Percentiles rank a stretch among this genome's conserved stretches.
phyloP scores from a whole-genome alignment of 2,888 invertebrate genomes.

The Smittia aterrima region DNA sequence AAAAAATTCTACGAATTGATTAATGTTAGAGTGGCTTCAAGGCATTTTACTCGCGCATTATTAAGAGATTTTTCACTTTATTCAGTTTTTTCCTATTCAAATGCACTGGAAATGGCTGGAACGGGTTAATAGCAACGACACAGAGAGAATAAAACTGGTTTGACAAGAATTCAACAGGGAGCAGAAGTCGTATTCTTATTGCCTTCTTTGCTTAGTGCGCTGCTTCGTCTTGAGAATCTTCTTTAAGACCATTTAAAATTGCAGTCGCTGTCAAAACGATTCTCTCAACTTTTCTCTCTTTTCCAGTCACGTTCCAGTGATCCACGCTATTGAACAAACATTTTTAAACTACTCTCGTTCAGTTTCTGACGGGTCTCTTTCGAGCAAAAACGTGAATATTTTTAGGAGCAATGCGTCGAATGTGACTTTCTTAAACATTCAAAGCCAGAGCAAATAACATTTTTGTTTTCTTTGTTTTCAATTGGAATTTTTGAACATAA shows the following conservation, averaged over 20 bases:
- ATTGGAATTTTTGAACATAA: too few relatives aligned
- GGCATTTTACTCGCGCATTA: slow-evolving; percentile 28
- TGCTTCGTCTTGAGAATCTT: not conserved
- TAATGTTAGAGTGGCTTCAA: not conserved
- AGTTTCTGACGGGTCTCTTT: slow-evolving; percentile 33
- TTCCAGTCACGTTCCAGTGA: too few relatives aligned
- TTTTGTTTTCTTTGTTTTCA: too few relatives aligned
- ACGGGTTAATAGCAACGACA: slow-evolving; percentile 18
- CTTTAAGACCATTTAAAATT: not conserved
- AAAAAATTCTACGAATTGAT: not conserved
- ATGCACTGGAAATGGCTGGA: slow-evolving; percentile 30
- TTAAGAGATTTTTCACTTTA: slow-evolving; percentile 39
- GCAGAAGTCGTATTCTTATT: slow-evolving; percentile 25
- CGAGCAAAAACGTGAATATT: slow-evolving; percentile 32
- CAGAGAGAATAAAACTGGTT: slow-evolving; percentile 31
- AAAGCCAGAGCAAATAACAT: too few relatives aligned
- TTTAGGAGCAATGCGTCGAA: slow-evolving; percentile 21
- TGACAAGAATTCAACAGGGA: slow-evolving; percentile 21
- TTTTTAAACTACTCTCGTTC: slow-evolving; percentile 14
- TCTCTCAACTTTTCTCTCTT: too few relatives aligned
- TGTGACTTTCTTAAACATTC: not conserved
- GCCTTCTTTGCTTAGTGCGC: not conserved
- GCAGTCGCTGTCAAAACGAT: too few relatives aligned
- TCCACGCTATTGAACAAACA: too few relatives aligned
- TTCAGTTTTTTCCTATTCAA: slow-evolving; percentile 17